phyloP scores from a whole-genome alignment of 2,113 vertebrate genomes.

The Theropithecus gelada region DNA sequence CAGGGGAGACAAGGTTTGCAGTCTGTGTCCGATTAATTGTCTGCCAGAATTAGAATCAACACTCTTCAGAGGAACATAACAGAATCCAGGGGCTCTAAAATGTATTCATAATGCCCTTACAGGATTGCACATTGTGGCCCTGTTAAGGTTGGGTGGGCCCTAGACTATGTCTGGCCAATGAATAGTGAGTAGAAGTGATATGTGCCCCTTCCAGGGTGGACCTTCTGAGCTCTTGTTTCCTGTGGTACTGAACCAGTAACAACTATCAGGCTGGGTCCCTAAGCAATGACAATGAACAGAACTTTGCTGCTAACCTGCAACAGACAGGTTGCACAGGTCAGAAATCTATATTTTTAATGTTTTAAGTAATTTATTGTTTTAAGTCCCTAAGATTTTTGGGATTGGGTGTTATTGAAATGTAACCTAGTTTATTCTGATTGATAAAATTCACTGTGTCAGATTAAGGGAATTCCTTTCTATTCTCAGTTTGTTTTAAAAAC shows the following conservation, averaged over 20 bases:
- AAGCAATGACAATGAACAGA: neutral
- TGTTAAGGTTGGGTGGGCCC: neutral
- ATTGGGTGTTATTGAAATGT: neutral
- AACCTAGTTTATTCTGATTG: neutral
- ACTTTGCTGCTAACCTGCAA: neutral
- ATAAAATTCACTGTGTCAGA: neutral
- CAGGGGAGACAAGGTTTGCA: neutral
- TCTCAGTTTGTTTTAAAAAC: neutral
- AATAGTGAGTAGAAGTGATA: neutral
- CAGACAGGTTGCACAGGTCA: rapidly evolving
- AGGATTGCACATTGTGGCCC: neutral
- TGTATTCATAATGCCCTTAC: neutral
- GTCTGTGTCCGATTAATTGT: neutral
- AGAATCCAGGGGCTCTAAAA: neutral
- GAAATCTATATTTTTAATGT: neutral
- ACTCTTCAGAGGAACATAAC: neutral
- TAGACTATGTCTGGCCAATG: neutral
- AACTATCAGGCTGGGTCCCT: neutral
- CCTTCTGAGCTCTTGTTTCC: neutral
- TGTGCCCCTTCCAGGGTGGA: neutral
- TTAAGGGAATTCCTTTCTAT: neutral
- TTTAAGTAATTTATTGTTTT: neutral
- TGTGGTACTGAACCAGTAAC: neutral
- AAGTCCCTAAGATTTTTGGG: neutral
- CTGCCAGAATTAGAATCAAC: neutral